A percentile compares a stretch with the other conserved stretches of the same genome.
These are phyloP conservation scores for Cistogaster globosa DNA, from an alignment of 2,888 invertebrate species.

Conservation along the genomic window DNA sequence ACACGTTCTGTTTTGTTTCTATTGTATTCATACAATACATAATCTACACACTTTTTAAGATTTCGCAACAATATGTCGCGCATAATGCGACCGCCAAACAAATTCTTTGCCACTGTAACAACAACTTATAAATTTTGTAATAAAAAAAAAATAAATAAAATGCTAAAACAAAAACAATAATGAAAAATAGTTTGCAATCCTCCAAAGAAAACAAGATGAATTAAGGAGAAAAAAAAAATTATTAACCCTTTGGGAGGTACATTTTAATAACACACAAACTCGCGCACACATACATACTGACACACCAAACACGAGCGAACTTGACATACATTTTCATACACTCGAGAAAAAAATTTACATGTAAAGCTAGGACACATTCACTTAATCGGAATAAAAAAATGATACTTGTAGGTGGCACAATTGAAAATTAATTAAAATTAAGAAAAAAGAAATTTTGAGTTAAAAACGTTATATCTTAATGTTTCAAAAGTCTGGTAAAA, in stretches of 20 bases:
- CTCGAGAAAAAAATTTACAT: slow-evolving; percentile 37
- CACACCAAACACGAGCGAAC: slow-evolving; percentile 36
- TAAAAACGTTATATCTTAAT: no score
- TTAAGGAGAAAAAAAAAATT: slow-evolving; percentile 16
- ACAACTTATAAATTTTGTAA: slow-evolving; percentile 29
- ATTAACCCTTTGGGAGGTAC: slow-evolving; percentile 59
- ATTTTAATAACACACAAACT: slow-evolving; percentile 22
- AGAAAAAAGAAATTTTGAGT: no score
- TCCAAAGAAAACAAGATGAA: slow-evolving; percentile 49
- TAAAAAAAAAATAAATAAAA: neutral
- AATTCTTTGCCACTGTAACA: slow-evolving; percentile 13
- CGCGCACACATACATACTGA: neutral
- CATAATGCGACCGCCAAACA: slow-evolving; percentile 46
- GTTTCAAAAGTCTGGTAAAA: no score
- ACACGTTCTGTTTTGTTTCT: neutral
- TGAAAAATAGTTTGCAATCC: slow-evolving; percentile 33
- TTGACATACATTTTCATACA: slow-evolving; percentile 59
- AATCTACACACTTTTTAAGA: slow-evolving; percentile 32
- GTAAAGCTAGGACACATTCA: neutral
- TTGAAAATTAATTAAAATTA: no score
- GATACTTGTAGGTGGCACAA: no score
- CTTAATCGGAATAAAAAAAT: neutral
- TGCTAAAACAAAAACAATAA: slow-evolving; percentile 40
- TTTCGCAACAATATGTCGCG: slow-evolving; percentile 27
- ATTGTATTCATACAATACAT: slow-evolving; percentile 11